Percentiles rank a stretch among this genome's conserved stretches.
Evolutionary conservation across 2,888 invertebrate genomes (phyloP).

Genomic region (Apamea monoglypha): DNA sequence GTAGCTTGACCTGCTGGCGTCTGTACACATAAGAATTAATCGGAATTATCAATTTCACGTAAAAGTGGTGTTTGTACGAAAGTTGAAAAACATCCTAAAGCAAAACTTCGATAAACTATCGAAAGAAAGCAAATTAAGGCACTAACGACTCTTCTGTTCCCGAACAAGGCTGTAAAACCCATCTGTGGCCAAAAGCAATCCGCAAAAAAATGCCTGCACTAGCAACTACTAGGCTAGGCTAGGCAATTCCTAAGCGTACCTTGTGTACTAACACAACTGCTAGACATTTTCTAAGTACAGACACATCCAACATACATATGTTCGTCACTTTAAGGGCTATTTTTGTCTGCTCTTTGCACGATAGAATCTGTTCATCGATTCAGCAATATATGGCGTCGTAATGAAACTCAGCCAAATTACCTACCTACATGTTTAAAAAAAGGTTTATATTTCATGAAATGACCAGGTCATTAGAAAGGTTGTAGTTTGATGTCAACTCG

Average conservation of each 20-base stretch:
- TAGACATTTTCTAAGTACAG: not conserved
- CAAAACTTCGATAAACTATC: conserved; percentile 40
- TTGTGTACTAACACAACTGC: conserved; percentile 4
- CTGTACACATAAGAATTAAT: not conserved
- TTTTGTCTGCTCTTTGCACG: not conserved
- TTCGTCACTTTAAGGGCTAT: not conserved
- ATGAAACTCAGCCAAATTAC: not conserved
- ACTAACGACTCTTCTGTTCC: conserved; percentile 37
- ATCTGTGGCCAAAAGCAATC: conserved; percentile 38
- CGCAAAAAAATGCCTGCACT: conserved; percentile 29
- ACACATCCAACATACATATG: no score
- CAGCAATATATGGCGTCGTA: not conserved
- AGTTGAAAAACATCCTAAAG: not conserved
- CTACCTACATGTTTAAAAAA: not conserved
- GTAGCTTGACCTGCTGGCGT: no score
- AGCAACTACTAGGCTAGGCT: conserved; percentile 13
- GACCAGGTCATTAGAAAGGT: not conserved
- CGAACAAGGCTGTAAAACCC: conserved; percentile 46
- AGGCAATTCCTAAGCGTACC: not conserved
- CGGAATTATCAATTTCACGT: not conserved
- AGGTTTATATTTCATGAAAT: not conserved
- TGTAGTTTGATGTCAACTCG: not conserved
- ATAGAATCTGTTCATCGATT: not conserved
- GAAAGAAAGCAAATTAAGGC: conserved; percentile 47
- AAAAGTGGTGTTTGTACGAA: not conserved